Evolutionary conservation across 2,113 vertebrate species (phyloP), one percentile per base, ranked within the genome.

Genomic region (Ranitomeya imitator): DNA sequence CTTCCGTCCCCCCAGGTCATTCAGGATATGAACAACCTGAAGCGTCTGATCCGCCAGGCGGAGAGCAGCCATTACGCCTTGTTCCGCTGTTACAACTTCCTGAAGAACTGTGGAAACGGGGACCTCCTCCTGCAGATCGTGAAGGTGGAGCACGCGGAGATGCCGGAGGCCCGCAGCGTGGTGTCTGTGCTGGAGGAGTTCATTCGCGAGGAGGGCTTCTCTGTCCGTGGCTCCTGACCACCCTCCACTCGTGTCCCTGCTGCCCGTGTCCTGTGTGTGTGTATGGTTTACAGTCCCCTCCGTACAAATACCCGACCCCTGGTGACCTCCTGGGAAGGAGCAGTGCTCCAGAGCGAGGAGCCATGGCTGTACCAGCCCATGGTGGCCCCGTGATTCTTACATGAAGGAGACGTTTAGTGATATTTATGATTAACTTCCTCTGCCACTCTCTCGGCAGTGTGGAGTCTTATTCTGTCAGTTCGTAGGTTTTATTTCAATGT

Each of bases 1-100:
- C 23, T n/a, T 15, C 3, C 18, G 15, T 18, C 61, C 87, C 83
- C 78, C 15, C 94, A 99, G 98, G 98, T 97, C 79, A 99, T 99
- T 86, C 98, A 99, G 93, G 97, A 99, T 91, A 97, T 98, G 94
- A 99, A 99, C 95, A 98, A 97, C 92, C 94, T 99, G 93, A 99
- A 99, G 95, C 95, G 98, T 60, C 97, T 97, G 77, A 97, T 99
- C 93, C 96, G 96, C 0, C 98, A 99, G 95, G 97, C 98, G 0
- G 98, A 99, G 93, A 98, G 95, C 96, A 99, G 96, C 93, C 98
- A 99, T 93, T 99, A 99, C 0, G 97, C 98, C 65, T 90, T 99
- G 90, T 99, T 98, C 92, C 98, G 96, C 91, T 99, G 98, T 93
- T 97, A 94, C 90, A 92, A 96, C 91, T 99, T 99, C 93, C 96